phyloP scores from a whole-genome alignment of 2,797 vertebrate species.

The Anguilla obscura region DNA sequence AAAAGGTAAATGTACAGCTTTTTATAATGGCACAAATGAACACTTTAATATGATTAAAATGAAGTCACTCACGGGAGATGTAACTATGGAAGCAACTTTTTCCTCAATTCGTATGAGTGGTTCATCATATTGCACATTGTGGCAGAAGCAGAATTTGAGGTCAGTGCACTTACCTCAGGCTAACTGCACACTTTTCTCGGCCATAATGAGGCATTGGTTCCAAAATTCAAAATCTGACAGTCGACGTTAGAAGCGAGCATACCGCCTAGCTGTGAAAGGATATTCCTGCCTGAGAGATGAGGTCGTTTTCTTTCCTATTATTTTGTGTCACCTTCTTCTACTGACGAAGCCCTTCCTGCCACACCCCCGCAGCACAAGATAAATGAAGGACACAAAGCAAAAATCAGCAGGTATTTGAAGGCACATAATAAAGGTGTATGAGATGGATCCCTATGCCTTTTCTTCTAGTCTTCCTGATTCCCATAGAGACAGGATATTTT shows the following conservation, averaged over 20 bases:
- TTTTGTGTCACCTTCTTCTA: not conserved
- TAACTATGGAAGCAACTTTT: not conserved
- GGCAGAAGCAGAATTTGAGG: constrained; percentile 63
- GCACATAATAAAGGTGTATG: constrained; percentile 3
- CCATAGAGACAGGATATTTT: not conserved
- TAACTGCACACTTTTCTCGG: constrained; percentile 53
- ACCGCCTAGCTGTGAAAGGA: constrained; percentile 60
- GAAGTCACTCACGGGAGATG: not conserved
- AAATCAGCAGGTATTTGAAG: not conserved
- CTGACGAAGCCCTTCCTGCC: not conserved
- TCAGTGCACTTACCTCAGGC: constrained; percentile 64
- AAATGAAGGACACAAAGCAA: not conserved
- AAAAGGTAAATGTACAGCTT: not conserved
- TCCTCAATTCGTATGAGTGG: not conserved
- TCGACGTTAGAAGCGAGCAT: constrained; percentile 69
- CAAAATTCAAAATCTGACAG: constrained; percentile 74
- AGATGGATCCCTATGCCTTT: not conserved
- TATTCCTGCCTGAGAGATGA: constrained; percentile 60
- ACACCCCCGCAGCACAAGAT: not conserved
- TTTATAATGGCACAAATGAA: not conserved
- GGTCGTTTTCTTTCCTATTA: constrained; percentile 27
- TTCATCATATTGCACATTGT: constrained; percentile 37
- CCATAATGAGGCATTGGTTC: constrained; percentile 72
- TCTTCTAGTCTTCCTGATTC: not conserved
- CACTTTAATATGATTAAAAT: not conserved